Evolutionary conservation across 2,888 invertebrate species (phyloP).

Genomic region (Drepanosiphum platanoidis): DNA sequence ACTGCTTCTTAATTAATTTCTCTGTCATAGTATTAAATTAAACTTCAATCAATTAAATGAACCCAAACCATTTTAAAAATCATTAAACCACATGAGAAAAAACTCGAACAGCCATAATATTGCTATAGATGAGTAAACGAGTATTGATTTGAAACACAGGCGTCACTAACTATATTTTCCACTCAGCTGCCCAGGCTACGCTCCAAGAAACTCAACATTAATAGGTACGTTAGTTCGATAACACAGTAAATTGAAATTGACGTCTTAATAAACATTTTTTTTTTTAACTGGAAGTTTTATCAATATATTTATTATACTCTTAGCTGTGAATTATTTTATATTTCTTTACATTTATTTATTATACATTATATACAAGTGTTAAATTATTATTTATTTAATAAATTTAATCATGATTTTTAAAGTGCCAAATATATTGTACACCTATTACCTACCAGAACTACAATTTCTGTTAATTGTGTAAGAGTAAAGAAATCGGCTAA

Average conservation of each 20-base stretch:
- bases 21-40: not conserved
- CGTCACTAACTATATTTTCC: constrained; percentile 12
- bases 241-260: not conserved
- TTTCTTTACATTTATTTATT: too few species aligned
- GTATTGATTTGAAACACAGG: constrained; percentile 46
- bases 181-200: not conserved
- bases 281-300: too few species aligned
- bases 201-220: not conserved
- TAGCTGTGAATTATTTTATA: too few species aligned
- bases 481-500: too few species aligned
- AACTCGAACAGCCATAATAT: not conserved
- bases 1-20: not conserved
- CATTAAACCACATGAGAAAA: not conserved
- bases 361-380: too few species aligned
- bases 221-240: not conserved
- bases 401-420: too few species aligned
- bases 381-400: too few species aligned
- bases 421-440: too few species aligned
- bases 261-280: constrained; percentile 12
- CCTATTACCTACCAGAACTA: too few species aligned
- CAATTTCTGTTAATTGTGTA: too few species aligned
- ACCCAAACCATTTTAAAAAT: not conserved
- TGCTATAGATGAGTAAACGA: constrained; percentile 41
- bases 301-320: too few species aligned
- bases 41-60: not conserved